phyloP scores from a whole-genome alignment of 2,113 vertebrate species.

The Pterocles gutturalis region DNA sequence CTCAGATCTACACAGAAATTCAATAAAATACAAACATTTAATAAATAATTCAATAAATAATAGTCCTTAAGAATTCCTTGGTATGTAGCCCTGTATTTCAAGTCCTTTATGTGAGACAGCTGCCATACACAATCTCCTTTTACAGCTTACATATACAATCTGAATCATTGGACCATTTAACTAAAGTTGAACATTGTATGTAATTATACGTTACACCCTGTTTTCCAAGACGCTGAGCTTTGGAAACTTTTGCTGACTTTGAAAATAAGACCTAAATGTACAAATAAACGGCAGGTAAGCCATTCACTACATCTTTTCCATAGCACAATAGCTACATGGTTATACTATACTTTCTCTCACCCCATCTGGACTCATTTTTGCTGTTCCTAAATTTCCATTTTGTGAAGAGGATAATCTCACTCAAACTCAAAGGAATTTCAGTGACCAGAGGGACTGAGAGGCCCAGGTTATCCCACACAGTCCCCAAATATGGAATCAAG shows the following conservation, averaged over 20 bases:
- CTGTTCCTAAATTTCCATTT: neutral
- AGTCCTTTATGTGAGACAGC: neutral
- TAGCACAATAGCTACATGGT: neutral
- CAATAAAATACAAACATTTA: neutral
- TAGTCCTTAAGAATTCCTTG: neutral
- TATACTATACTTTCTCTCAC: neutral
- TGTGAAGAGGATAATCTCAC: neutral
- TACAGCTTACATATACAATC: neutral
- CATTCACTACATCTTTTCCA: neutral
- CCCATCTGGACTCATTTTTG: neutral
- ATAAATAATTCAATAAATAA: neutral
- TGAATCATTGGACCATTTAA: neutral
- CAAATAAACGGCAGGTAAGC: neutral
- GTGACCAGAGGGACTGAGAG: neutral
- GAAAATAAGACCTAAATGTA: neutral
- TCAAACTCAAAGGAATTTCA: neutral
- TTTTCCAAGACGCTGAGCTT: conserved; percentile 7
- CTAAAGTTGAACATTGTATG: neutral
- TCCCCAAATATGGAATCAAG: neutral
- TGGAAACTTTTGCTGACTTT: conserved; percentile 28
- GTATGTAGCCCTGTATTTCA: neutral
- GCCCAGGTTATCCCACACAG: neutral
- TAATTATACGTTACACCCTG: neutral
- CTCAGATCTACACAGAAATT: neutral
- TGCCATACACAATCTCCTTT: neutral